Conservation (phyloP, 2,888 invertebrate genomes). For the Morpho helenor region DNA sequence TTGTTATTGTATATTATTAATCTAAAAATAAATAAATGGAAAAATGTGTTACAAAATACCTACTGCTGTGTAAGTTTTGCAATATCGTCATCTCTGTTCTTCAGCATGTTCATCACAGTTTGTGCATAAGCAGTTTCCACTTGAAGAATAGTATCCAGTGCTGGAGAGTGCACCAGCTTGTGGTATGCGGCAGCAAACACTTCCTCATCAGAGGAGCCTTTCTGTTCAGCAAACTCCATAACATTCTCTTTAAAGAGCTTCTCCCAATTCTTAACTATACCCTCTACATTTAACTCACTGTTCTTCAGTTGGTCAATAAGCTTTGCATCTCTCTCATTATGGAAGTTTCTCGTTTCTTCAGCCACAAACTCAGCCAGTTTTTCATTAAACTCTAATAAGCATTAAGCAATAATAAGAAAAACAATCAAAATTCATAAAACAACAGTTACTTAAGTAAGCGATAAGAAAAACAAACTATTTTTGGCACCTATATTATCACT, state of each 20-base stretch:
- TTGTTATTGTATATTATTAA: neutral
- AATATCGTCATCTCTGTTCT: constrained; percentile 86
- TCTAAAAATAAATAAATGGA: neutral
- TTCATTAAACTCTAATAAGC: constrained; percentile 80
- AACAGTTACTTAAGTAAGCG: neutral
- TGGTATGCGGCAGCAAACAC: constrained; percentile 93
- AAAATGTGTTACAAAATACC: constrained; percentile 11
- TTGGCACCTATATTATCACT: too few relatives aligned
- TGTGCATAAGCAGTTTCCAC: constrained; percentile 93
- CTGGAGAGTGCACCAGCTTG: constrained; percentile 89
- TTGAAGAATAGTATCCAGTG: constrained; percentile 91
- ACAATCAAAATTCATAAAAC: too few relatives aligned
- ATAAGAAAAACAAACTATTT: too few relatives aligned
- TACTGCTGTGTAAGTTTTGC: constrained; percentile 83
- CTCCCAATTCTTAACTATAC: constrained; percentile 88
- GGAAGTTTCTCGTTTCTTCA: constrained; percentile 82
- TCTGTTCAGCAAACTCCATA: constrained; percentile 89
- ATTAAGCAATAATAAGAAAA: too few relatives aligned
- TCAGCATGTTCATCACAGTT: constrained; percentile 85
- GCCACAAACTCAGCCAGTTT: constrained; percentile 82
- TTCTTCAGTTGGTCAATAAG: constrained; percentile 80
- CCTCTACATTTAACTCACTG: constrained; percentile 84
- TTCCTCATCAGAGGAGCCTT: constrained; percentile 90
- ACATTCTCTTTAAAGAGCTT: constrained; percentile 90
- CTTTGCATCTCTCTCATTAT: constrained; percentile 82